phyloP scores from a whole-genome alignment of 2,888 invertebrate species.

The Ochropleura plecta region DNA sequence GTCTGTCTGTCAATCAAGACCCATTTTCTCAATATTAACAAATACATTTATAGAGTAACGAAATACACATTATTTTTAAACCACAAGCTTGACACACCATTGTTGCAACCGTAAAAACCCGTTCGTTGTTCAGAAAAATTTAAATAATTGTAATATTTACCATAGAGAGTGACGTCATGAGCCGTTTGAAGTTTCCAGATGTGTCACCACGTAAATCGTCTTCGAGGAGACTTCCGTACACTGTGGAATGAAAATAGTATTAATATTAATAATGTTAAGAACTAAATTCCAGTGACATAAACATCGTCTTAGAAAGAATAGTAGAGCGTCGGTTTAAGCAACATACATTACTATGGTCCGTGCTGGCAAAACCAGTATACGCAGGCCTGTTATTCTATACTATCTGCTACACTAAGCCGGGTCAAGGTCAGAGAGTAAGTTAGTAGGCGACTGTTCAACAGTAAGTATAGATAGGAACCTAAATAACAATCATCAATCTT shows the following conservation, averaged over 20 bases:
- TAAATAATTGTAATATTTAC: slow-evolving; percentile 79
- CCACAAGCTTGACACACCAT: neutral
- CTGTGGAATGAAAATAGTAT: slow-evolving; percentile 86
- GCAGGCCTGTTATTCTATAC: too few relatives aligned
- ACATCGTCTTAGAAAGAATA: neutral
- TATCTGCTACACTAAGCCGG: too few relatives aligned
- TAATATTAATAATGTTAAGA: slow-evolving; percentile 4
- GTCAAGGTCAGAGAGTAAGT: too few relatives aligned
- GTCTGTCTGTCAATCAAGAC: too few relatives aligned
- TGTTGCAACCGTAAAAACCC: neutral
- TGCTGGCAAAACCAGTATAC: too few relatives aligned
- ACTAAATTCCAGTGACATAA: neutral
- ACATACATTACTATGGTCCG: neutral
- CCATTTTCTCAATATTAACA: neutral
- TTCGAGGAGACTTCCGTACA: slow-evolving; percentile 95
- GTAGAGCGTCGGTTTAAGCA: too few relatives aligned
- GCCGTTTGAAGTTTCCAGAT: slow-evolving; percentile 96
- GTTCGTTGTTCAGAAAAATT: neutral
- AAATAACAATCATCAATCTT: too few relatives aligned
- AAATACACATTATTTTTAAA: too few relatives aligned
- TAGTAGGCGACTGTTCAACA: too few relatives aligned
- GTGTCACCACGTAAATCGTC: slow-evolving; percentile 96
- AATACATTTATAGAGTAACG: neutral
- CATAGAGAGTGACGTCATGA: slow-evolving; percentile 96
- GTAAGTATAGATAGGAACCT: too few relatives aligned